Conservation (phyloP, 2,797 vertebrate genomes). For the Catamblyrhynchus diadema region DNA sequence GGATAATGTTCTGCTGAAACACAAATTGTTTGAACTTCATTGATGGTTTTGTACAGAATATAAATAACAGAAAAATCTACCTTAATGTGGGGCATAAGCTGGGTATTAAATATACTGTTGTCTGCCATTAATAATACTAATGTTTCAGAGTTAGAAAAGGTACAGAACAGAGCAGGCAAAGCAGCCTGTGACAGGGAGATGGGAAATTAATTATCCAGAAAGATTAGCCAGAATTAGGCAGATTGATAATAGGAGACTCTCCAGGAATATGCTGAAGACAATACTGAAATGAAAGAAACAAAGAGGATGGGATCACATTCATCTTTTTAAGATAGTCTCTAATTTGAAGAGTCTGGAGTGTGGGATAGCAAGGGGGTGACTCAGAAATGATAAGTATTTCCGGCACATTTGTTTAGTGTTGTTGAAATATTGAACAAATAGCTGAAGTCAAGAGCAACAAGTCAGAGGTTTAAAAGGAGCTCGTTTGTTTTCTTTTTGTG, state of each 20-base stretch:
- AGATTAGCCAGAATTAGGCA: neutral
- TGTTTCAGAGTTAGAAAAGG: neutral
- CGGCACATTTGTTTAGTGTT: constrained; percentile 36
- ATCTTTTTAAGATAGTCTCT: constrained; percentile 8
- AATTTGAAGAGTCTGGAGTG: constrained; percentile 24
- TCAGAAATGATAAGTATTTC: constrained; percentile 44
- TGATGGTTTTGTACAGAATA: neutral
- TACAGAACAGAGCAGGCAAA: neutral
- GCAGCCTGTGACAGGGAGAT: neutral
- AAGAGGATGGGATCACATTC: neutral
- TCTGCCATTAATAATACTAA: neutral
- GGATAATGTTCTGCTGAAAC: neutral
- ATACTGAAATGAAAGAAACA: neutral
- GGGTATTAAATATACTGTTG: neutral
- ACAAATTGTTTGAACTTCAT: neutral
- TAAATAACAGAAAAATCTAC: neutral
- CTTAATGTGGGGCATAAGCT: neutral
- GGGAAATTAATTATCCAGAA: neutral
- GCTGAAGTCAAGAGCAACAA: constrained; percentile 47
- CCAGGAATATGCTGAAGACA: neutral
- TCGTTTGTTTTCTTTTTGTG: constrained; percentile 55
- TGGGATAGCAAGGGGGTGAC: neutral
- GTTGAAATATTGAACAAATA: constrained; percentile 48
- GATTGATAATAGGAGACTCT: neutral
- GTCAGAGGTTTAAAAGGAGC: constrained; percentile 28